phyloP scores from a whole-genome alignment of 2,113 vertebrate species.

The Corythaixoides concolor region DNA sequence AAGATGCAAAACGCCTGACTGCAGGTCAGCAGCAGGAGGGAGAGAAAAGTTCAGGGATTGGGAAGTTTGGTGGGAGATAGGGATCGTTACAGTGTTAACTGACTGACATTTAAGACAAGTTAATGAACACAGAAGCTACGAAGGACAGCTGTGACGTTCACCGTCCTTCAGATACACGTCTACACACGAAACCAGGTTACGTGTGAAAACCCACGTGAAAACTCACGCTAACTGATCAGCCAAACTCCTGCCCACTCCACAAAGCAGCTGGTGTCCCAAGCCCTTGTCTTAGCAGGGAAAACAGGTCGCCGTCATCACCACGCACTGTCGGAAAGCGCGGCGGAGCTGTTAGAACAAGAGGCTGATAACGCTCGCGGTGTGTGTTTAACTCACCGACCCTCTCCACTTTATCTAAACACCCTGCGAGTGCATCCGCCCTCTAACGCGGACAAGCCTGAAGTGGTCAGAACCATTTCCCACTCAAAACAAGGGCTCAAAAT shows the following conservation, averaged over 20 bases:
- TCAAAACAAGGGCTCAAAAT: neutral
- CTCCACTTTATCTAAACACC: neutral
- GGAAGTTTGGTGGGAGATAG: neutral
- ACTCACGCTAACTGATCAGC: neutral
- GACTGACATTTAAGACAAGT: neutral
- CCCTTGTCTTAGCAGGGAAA: too few species aligned
- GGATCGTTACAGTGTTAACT: rapidly evolving
- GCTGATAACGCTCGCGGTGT: neutral
- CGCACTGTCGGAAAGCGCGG: rapidly evolving
- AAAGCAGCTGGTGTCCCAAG: neutral
- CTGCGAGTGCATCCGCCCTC: neutral
- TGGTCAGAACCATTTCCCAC: neutral
- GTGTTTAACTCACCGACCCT: neutral
- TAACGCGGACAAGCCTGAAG: neutral
- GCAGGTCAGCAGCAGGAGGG: neutral
- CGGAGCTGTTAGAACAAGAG: neutral
- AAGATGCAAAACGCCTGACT: neutral
- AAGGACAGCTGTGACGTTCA: neutral
- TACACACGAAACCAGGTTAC: neutral
- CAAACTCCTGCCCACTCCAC: neutral
- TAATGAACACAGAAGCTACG: rapidly evolving
- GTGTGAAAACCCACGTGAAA: neutral
- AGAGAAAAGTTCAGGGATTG: neutral
- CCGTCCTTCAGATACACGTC: rapidly evolving
- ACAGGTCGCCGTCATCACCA: neutral